Evolutionary conservation across 2,888 invertebrate genomes (phyloP).

Genomic region (Stramonita haemastoma): DNA sequence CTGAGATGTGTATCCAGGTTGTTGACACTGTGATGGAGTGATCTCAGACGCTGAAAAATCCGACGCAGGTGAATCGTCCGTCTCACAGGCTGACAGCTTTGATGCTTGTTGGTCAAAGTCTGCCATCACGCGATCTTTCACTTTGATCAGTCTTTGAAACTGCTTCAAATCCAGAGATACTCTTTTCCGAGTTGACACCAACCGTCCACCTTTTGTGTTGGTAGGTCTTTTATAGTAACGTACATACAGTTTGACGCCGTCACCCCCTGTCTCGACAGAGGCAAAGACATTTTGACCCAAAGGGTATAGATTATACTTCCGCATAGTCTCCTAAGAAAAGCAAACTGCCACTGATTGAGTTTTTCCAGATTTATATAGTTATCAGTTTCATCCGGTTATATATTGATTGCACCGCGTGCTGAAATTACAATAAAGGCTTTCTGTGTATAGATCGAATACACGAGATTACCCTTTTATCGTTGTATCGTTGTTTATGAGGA

Average conservation of each 20-base stretch:
- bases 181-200: background rate
- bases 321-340: background rate
- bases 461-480: background rate
- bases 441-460: background rate
- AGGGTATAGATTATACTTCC: background rate
- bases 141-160: slow-evolving; percentile 3
- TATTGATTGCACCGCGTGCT: background rate
- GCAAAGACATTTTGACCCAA: background rate
- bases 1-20: no score
- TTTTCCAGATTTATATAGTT: background rate
- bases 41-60: background rate
- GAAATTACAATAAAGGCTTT: background rate
- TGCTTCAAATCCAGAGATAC: background rate
- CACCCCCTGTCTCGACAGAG: background rate
- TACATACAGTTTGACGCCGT: background rate
- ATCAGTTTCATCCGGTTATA: background rate
- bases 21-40: background rate
- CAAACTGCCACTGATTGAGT: background rate
- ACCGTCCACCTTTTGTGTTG: background rate
- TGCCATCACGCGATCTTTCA: background rate
- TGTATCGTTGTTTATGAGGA: background rate
- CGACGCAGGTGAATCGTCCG: background rate
- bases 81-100: background rate
- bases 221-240: background rate
- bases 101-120: background rate